These are phyloP conservation scores for Alloscopus bannaensis DNA, from an alignment of 2,888 invertebrate genomes.

Conservation along the genomic window DNA sequence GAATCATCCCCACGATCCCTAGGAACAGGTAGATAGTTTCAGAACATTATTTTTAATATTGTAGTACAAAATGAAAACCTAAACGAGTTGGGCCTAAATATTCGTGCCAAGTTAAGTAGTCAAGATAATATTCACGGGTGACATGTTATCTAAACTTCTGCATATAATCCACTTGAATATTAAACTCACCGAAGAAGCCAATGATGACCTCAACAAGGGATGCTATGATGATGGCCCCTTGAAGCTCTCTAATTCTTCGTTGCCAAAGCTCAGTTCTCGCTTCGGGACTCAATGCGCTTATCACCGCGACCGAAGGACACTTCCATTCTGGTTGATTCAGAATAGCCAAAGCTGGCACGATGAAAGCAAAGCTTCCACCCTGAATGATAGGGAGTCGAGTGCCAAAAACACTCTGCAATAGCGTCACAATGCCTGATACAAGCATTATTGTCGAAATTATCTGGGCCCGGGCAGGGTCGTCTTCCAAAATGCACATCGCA, in stretches of 20 bases:
- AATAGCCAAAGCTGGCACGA: constrained; percentile 87
- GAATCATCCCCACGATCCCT: constrained; percentile 85
- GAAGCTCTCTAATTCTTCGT: constrained; percentile 85
- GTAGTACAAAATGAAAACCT: no score
- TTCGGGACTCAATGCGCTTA: constrained; percentile 79
- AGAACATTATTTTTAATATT: no score
- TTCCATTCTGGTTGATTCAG: constrained; percentile 83
- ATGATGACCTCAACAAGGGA: constrained; percentile 85
- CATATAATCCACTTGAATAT: not conserved
- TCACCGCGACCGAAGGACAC: constrained; percentile 76
- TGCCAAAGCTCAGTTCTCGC: constrained; percentile 83
- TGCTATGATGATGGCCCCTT: constrained; percentile 88
- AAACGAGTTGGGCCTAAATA: no score
- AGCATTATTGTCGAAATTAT: constrained; percentile 90
- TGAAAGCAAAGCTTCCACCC: constrained; percentile 87
- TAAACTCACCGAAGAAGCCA: constrained; percentile 77
- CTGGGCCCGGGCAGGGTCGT: constrained; percentile 84
- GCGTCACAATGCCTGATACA: constrained; percentile 86
- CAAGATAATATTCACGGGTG: no score
- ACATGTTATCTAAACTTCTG: no score
- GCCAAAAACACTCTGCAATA: constrained; percentile 84
- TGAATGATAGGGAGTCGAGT: constrained; percentile 77
- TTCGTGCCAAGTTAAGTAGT: no score
- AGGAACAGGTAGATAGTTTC: no score
- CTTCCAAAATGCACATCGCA: constrained; percentile 85